Conservation (phyloP, 2,888 invertebrate species). For the Yponomeuta sedellus region DNA sequence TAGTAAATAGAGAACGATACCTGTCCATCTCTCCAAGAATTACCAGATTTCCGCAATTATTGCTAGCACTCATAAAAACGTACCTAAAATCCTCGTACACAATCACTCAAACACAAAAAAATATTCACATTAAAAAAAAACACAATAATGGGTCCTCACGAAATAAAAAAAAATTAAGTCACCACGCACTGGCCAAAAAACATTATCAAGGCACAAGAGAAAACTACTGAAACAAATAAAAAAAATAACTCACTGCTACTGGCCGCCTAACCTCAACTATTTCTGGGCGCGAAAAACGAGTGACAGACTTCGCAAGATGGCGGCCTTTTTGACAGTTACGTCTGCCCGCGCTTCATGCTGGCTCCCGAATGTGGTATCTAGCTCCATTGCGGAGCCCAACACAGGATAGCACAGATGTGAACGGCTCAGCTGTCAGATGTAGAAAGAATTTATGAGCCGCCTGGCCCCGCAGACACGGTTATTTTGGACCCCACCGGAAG, state of each 20-base stretch:
- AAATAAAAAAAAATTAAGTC: constrained; percentile 11
- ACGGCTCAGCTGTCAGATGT: constrained; percentile 59
- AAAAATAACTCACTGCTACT: neutral
- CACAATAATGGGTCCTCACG: constrained; percentile 17
- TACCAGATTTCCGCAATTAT: no score
- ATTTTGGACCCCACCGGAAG: constrained; percentile 58
- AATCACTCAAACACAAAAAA: constrained; percentile 19
- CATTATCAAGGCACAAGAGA: constrained; percentile 22
- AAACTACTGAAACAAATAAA: neutral
- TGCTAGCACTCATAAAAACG: neutral
- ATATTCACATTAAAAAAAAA: constrained; percentile 12
- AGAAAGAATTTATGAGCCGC: constrained; percentile 71
- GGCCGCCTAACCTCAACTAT: neutral
- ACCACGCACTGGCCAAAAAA: constrained; percentile 20
- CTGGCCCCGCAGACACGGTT: constrained; percentile 25
- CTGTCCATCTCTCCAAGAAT: no score
- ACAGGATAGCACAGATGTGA: constrained; percentile 56
- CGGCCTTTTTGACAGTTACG: constrained; percentile 41
- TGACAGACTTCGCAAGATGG: constrained; percentile 42
- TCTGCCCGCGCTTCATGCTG: constrained; percentile 57
- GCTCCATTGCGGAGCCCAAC: constrained; percentile 36
- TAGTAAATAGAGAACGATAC: no score
- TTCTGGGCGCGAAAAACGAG: constrained; percentile 19
- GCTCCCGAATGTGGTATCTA: constrained; percentile 41
- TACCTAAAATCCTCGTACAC: constrained; percentile 12